phyloP scores from a whole-genome alignment of 2,113 vertebrate species.

The Parus major region DNA sequence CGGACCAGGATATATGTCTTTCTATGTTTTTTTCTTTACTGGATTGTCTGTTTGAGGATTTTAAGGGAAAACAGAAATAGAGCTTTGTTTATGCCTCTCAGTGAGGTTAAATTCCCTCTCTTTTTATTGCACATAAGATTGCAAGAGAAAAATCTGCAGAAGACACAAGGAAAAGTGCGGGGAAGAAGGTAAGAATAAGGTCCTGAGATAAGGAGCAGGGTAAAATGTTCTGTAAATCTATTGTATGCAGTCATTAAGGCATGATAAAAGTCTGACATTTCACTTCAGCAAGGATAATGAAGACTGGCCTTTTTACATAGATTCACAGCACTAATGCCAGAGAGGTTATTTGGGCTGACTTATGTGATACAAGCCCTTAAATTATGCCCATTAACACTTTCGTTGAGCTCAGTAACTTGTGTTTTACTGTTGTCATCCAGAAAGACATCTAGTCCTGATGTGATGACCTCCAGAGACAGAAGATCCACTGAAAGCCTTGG shows the following conservation, averaged over 20 bases:
- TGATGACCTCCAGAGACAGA: background rate
- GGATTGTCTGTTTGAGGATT: background rate
- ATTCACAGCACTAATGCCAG: background rate
- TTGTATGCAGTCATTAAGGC: background rate
- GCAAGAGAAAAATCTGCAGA: background rate
- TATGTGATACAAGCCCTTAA: background rate
- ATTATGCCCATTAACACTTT: background rate
- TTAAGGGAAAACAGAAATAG: background rate
- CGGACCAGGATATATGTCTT: background rate
- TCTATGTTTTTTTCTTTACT: background rate
- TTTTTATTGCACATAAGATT: background rate
- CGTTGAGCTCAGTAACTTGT: background rate
- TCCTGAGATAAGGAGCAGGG: background rate
- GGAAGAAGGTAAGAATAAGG: background rate
- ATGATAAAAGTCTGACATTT: background rate
- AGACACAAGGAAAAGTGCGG: background rate
- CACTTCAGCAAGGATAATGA: background rate
- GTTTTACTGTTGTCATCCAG: background rate
- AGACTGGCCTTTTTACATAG: background rate
- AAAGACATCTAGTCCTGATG: background rate
- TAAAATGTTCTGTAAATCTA: background rate
- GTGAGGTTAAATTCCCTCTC: background rate
- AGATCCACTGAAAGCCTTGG: background rate
- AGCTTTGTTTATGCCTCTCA: background rate
- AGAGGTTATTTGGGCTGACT: background rate